Evolutionary conservation across 2,113 vertebrate species (phyloP), one percentile per base, ranked within the genome.

Genomic region (Brevimyrus niger): DNA sequence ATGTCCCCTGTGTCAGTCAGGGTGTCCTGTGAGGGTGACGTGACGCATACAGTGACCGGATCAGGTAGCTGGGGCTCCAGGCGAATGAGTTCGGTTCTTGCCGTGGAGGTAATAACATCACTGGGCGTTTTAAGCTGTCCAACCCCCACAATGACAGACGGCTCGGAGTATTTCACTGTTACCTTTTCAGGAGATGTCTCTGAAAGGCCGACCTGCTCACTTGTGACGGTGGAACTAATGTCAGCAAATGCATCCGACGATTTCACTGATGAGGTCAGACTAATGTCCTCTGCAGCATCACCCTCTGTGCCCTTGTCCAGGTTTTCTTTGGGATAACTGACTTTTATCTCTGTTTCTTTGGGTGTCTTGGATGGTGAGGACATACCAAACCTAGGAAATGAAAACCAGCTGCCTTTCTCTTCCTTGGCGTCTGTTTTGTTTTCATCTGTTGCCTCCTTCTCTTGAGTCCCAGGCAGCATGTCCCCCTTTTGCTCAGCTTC

Each of bases 241-340:
- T 96, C 96, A 85, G 95, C 95, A 88, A 96, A 96, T 23, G 93
- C 95, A 13, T 96, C 96, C 11, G 96, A 96, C 89, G 96, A 96
- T 83, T 92, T 94, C 21, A 95, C 58, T 3, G 96, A 96, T 42
- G 82, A 91, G 35, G 94, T 94, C 4, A 93, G 91, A 88, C 96
- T 96, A 10, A 92, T 9, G 87, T 94, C 94, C 0, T 95, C 94
- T 55, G 48, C 73, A 2, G 87, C 88, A 80, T 91, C 92, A 84
- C 88, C 91, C 31, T 11, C 90, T 51, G 92, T 91, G 83, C 91
- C 94, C 51, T 90, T 94, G 47, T 91, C 89, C 48, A 89, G 83
- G 38, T 91, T 89, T 11, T 84, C 88, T 2, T 73, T 38, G n/a
- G 89, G 80, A 46, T 88, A 85, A 55, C 19, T 87, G 11, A 17